Conservation (phyloP, 2,888 invertebrate genomes). For the Cheilosia soror region DNA sequence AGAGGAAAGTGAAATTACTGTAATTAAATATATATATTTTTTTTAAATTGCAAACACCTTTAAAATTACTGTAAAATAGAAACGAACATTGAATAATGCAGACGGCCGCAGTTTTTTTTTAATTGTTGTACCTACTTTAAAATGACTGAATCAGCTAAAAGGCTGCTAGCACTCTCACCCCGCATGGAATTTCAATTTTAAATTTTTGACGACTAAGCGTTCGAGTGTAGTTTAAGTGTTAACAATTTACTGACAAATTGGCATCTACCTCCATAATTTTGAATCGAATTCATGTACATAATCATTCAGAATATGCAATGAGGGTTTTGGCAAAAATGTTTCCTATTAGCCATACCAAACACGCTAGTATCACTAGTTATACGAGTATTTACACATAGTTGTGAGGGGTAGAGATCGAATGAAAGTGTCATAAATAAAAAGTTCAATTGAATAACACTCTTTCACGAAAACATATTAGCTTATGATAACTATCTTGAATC, state of each 20-base stretch:
- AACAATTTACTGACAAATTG: conserved; percentile 35
- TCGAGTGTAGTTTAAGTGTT: conserved; percentile 1
- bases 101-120: neutral
- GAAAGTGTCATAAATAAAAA: no score
- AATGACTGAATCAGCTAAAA: conserved; percentile 18
- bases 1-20: conserved; percentile 57
- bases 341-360: no score
- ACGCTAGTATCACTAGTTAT: no score
- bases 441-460: no score
- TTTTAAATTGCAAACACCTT: conserved; percentile 23
- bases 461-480: no score
- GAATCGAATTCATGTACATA: conserved; percentile 9
- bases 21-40: conserved; percentile 15
- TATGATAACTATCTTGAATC: no score
- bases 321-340: conserved; percentile 16
- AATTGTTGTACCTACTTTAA: conserved; percentile 1
- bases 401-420: no score
- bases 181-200: conserved; percentile 12
- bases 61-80: conserved; percentile 11
- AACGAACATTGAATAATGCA: neutral
- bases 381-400: no score
- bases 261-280: neutral
- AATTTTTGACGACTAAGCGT: conserved; percentile 19
- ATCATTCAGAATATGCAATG: neutral
- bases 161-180: neutral